Percentiles rank a stretch among this genome's conserved stretches.
phyloP scores from a whole-genome alignment of 2,888 invertebrate species.

The Drosophila nr. medialis region DNA sequence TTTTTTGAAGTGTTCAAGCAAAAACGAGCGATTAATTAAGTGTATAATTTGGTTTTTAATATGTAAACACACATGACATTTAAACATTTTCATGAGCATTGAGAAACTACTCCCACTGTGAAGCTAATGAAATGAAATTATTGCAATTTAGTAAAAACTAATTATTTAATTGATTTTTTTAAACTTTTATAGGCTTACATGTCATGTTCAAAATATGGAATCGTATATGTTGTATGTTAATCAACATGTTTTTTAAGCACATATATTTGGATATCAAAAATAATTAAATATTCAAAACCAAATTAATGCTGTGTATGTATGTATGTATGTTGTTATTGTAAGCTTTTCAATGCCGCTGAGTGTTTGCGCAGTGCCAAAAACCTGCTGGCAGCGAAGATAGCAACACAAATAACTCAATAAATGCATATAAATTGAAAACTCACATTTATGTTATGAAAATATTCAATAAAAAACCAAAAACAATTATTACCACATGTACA shows the following conservation, averaged over 20 bases:
- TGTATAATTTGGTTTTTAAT: not conserved
- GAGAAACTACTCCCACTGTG: not conserved
- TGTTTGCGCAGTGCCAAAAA: conserved; percentile 19
- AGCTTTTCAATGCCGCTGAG: conserved; percentile 28
- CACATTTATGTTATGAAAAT: conserved; percentile 24
- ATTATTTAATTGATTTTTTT: not conserved
- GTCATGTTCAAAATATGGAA: not conserved
- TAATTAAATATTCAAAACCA: not conserved
- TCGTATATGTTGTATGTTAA: not conserved
- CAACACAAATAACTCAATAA: conserved; percentile 31
- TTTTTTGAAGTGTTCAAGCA: not conserved
- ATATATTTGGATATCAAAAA: too few relatives aligned
- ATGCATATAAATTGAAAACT: conserved; percentile 24
- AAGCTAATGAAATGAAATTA: not conserved
- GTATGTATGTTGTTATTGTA: conserved; percentile 6
- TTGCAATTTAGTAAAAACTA: not conserved
- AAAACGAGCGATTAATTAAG: not conserved
- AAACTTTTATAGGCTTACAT: not conserved
- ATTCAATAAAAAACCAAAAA: conserved; percentile 8
- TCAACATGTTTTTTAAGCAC: not conserved
- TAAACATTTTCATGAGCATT: not conserved
- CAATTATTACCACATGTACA: conserved; percentile 20
- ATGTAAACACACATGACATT: not conserved
- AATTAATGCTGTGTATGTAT: not conserved
- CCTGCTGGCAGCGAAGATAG: conserved; percentile 18